Evolutionary conservation across 1,140 invertebrate genomes (phyloP).

Genomic region (Globodera ellingtonae): DNA sequence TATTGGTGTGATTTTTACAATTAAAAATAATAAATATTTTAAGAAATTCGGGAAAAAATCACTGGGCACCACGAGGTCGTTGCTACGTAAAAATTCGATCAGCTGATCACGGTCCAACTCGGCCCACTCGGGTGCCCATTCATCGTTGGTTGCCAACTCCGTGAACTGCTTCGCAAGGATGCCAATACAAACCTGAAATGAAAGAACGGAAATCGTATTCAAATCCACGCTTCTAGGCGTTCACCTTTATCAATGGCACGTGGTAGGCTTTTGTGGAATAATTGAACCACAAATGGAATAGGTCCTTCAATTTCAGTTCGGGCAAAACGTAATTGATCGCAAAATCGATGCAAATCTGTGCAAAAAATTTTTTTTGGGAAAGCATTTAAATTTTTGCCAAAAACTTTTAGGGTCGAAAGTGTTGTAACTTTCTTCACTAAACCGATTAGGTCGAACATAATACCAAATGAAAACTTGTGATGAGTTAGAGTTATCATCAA

Average conservation of each 20-base stretch:
- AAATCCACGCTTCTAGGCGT: background rate
- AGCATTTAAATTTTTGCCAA: background rate
- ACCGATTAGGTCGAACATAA: too few relatives aligned
- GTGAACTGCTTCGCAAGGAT: conserved; percentile 66
- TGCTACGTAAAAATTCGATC: conserved; percentile 67
- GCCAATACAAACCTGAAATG: conserved; percentile 58
- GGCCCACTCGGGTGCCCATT: conserved; percentile 68
- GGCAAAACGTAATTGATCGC: conserved; percentile 67
- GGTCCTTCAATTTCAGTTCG: conserved; percentile 66
- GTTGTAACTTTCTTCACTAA: too few relatives aligned
- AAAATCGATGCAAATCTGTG: conserved; percentile 66
- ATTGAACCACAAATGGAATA: conserved; percentile 69
- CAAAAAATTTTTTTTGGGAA: background rate
- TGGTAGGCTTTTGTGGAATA: conserved; percentile 68
- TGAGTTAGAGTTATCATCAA: too few relatives aligned
- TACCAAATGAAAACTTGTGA: too few relatives aligned
- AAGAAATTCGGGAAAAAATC: conserved; percentile 39
- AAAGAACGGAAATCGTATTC: too few relatives aligned
- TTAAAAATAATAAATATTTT: conserved; percentile 27
- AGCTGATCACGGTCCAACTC: conserved; percentile 67
- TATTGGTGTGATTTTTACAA: too few relatives aligned
- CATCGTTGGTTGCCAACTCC: conserved; percentile 65
- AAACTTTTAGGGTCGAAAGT: too few relatives aligned
- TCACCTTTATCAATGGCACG: conserved; percentile 16
- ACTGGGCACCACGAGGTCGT: conserved; percentile 64